phyloP scores from a whole-genome alignment of 92 coral and sea anemone genomes.

The Heliopora coerulea region DNA sequence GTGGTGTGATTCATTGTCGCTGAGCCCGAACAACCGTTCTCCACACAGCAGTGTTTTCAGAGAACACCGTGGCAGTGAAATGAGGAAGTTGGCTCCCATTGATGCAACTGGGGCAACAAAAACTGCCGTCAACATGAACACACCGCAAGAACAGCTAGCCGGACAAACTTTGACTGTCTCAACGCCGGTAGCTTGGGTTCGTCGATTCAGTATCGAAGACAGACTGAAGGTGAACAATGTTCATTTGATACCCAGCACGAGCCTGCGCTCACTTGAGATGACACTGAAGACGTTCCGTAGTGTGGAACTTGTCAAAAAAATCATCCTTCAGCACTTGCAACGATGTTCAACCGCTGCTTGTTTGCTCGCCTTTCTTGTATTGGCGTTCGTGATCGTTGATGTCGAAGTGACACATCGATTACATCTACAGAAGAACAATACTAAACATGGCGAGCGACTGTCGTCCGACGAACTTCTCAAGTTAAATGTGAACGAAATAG shows the following conservation, averaged over 20 bases:
- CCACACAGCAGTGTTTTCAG: not conserved
- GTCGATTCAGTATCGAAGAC: slow-evolving; percentile 32
- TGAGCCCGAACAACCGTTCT: not conserved
- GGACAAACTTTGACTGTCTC: slow-evolving; percentile 3
- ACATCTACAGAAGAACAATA: slow-evolving; percentile 8
- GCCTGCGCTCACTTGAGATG: slow-evolving; percentile 59
- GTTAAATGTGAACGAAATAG: slow-evolving; percentile 56
- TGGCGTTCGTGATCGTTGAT: slow-evolving; percentile 65
- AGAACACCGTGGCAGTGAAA: slow-evolving; percentile 1
- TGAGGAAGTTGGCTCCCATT: slow-evolving; percentile 15
- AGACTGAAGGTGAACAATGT: slow-evolving; percentile 38
- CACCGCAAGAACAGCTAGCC: slow-evolving; percentile 32
- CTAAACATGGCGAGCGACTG: slow-evolving; percentile 32
- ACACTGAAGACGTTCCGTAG: slow-evolving; percentile 67
- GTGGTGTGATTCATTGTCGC: too few relatives aligned
- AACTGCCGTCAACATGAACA: not conserved
- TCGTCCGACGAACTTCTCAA: slow-evolving; percentile 24
- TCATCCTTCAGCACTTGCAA: slow-evolving; percentile 67
- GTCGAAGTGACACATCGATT: slow-evolving; percentile 66
- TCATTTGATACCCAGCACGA: slow-evolving; percentile 18
- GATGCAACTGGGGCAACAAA: not conserved
- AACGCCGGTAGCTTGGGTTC: slow-evolving; percentile 40
- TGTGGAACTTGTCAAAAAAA: slow-evolving; percentile 72
- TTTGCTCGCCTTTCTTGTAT: slow-evolving; percentile 69
- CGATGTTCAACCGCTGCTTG: slow-evolving; percentile 63